Evolutionary conservation across 2,797 vertebrate genomes (phyloP).

Genomic region (Miichthys miiuy): DNA sequence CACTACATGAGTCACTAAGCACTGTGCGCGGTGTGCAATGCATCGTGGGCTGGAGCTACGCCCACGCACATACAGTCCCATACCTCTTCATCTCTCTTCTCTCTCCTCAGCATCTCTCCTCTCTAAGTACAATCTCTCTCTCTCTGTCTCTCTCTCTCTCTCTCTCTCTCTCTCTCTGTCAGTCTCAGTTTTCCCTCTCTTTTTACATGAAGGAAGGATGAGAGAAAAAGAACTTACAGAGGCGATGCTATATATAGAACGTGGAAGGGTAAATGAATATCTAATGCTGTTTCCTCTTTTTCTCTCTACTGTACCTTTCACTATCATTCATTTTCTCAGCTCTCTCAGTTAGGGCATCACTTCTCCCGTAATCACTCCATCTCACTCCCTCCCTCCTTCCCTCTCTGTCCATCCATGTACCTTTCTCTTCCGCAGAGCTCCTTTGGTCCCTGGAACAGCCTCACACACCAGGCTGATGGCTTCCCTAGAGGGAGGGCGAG

Average conservation of each 20-base stretch:
- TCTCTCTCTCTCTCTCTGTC: slow-evolving; percentile 34
- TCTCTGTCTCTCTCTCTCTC: slow-evolving; percentile 35
- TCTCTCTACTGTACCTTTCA: slow-evolving; percentile 42
- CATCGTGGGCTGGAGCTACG: slow-evolving; percentile 82
- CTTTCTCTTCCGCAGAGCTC: slow-evolving; percentile 96
- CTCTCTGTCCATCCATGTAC: slow-evolving; percentile 79
- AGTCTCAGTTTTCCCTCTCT: slow-evolving; percentile 39
- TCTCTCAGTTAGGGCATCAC: slow-evolving; percentile 28
- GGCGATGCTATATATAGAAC: slow-evolving; percentile 66
- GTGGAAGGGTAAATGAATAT: slow-evolving; percentile 67
- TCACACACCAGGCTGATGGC: slow-evolving; percentile 98
- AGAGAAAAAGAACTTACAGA: slow-evolving; percentile 51
- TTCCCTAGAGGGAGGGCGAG: slow-evolving; percentile 87
- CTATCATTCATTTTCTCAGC: slow-evolving; percentile 43
- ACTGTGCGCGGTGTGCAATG: slow-evolving; percentile 81
- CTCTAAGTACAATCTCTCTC: slow-evolving; percentile 44
- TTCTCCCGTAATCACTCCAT: slow-evolving; percentile 77
- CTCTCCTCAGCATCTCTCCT: slow-evolving; percentile 53
- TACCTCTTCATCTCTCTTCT: slow-evolving; percentile 73
- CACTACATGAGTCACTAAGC: slow-evolving; percentile 84
- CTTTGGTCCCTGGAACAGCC: slow-evolving; percentile 94
- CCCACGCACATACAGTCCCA: slow-evolving; percentile 81
- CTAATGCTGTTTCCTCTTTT: slow-evolving; percentile 60
- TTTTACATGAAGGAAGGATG: slow-evolving; percentile 57
- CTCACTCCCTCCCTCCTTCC: slow-evolving; percentile 22